Conservation (phyloP, 2,797 vertebrate species). For the Craterocephalus amniculus region DNA sequence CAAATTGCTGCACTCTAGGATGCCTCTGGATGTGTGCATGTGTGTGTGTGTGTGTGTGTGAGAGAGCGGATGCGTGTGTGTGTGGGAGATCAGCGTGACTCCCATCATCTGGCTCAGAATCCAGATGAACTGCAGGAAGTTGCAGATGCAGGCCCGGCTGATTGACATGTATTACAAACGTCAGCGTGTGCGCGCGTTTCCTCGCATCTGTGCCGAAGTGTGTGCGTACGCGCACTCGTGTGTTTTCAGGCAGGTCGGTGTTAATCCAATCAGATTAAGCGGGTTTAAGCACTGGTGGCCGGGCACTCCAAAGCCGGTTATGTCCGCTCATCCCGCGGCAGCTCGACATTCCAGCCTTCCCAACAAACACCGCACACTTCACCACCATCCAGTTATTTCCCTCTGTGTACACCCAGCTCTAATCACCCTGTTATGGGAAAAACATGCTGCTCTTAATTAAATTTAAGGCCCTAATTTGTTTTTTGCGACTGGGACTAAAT, state of each 20-base stretch:
- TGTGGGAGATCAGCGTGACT: conserved; percentile 58
- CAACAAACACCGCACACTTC: conserved; percentile 46
- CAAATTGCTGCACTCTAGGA: conserved; percentile 65
- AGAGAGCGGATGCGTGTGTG: conserved; percentile 50
- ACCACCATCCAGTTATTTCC: conserved; percentile 46
- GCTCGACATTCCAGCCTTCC: conserved; percentile 52
- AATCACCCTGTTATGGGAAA: conserved; percentile 20
- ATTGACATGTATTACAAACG: conserved; percentile 45
- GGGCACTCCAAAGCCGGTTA: conserved; percentile 78
- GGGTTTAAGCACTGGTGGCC: conserved; percentile 79
- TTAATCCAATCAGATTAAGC: conserved; percentile 87
- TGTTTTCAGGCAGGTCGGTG: conserved; percentile 75
- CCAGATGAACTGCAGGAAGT: conserved; percentile 68
- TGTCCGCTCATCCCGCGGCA: conserved; percentile 65
- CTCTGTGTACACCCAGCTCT: conserved; percentile 25
- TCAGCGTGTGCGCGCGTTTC: conserved; percentile 13
- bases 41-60: conserved; percentile 23
- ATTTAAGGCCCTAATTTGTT: conserved; percentile 28
- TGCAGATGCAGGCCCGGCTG: conserved; percentile 43
- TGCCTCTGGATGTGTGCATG: too few relatives aligned
- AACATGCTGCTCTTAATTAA: conserved; percentile 20
- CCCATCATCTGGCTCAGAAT: conserved; percentile 60
- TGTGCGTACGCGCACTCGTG: conserved; percentile 20
- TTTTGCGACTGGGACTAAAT: conserved; percentile 28
- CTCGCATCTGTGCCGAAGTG: conserved; percentile 7